Evolutionary conservation across 1,140 invertebrate genomes (phyloP).

Genomic region (Macrobrachium rosenbergii): DNA sequence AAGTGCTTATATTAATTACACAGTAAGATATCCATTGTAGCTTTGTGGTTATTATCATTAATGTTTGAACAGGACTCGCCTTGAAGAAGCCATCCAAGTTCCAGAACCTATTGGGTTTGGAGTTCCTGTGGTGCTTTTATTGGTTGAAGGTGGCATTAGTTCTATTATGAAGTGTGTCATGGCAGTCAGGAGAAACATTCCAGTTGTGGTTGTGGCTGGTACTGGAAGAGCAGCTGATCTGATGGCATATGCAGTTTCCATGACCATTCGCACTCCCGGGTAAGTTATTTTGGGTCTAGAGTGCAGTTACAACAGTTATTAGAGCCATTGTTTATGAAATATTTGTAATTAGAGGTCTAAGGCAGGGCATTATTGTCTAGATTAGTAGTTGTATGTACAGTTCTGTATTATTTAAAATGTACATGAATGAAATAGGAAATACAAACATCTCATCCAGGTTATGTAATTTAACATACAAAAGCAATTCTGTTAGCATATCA

Average conservation of each 20-base stretch:
- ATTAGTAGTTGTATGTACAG: no score
- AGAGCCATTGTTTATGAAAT: no score
- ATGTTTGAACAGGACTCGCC: conserved; percentile 44
- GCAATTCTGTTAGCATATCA: no score
- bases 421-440: no score
- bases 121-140: conserved; percentile 70
- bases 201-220: conserved; percentile 71
- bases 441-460: no score
- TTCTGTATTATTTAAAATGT: no score
- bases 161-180: conserved; percentile 69
- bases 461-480: no score
- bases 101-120: conserved; percentile 68
- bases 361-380: no score
- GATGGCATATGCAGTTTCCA: conserved; percentile 69
- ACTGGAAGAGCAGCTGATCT: conserved; percentile 73
- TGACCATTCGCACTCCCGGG: conserved; percentile 56
- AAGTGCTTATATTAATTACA: neutral
- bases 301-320: no score
- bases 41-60: neutral
- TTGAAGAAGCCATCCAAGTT: conserved; percentile 53
- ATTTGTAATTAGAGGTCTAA: no score
- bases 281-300: neutral
- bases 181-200: conserved; percentile 69
- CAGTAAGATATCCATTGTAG: neutral
- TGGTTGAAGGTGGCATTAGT: conserved; percentile 71